phyloP scores from a whole-genome alignment of 2,888 invertebrate genomes.

The Mechanitis messenoides region DNA sequence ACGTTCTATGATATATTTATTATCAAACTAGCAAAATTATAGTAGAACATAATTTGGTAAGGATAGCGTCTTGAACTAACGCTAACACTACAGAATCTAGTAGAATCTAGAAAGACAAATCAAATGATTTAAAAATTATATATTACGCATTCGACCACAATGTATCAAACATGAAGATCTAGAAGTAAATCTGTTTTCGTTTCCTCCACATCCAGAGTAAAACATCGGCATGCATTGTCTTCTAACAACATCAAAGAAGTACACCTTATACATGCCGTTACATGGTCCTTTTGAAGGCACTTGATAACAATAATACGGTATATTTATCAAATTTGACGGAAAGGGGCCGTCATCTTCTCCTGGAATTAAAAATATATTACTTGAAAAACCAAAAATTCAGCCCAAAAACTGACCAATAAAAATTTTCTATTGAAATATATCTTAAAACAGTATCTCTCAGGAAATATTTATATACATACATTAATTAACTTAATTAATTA shows the following conservation, averaged over 20 bases:
- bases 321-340: constrained; percentile 53
- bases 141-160: constrained; percentile 42
- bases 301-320: constrained; percentile 67
- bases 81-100: background rate
- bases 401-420: background rate
- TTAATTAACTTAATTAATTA: background rate
- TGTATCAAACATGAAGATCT: constrained; percentile 44
- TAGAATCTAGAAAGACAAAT: background rate
- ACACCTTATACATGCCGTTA: constrained; percentile 42
- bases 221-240: constrained; percentile 61
- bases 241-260: constrained; percentile 61
- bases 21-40: background rate
- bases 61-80: background rate
- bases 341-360: constrained; percentile 58
- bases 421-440: too few species aligned
- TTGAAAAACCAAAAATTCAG: constrained; percentile 2
- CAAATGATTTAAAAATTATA: constrained; percentile 31
- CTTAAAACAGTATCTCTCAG: too few species aligned
- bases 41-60: background rate
- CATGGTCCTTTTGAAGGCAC: constrained; percentile 59
- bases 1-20: background rate
- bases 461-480: background rate
- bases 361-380: constrained; percentile 39
- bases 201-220: constrained; percentile 68
- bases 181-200: constrained; percentile 56